Base-by-base conservation (phyloP, 2,888 invertebrate species). In the Ommatoiulus sabulosus region DNA sequence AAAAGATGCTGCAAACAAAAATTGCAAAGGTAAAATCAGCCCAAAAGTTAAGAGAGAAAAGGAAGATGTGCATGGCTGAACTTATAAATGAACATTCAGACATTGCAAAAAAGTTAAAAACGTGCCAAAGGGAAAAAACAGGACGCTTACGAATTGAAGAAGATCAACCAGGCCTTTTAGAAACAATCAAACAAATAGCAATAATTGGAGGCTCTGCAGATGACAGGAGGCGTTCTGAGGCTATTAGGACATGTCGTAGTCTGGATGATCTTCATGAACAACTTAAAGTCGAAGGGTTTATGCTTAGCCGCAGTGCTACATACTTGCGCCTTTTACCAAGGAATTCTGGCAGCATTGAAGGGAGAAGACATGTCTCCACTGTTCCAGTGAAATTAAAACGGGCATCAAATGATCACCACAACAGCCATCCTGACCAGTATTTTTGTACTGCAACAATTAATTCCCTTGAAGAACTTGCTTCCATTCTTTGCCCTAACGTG, bases 361-460 rank as follows among this genome's bases (percentile, higher is more conserved):
- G 63, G n/a, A 63, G 63, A 63, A 63, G 20, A 63, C 63, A 63
- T 63, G 63, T 63, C 63, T 5, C 63, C 63, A 63, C 63, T 20
- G 63, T 63, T 63, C 63, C 20, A 63, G 63, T 63, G n/a, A 63
- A 63, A 63, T 63, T 63, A 63, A 63, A 63, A 63, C 63, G 63
- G 63, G 63, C 63, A n/a, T n/a, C 63, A n/a, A 63, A 63, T 63
- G 63, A 63, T 63, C 63, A 63, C n/a, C 63, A 63, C n/a, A 63
- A 63, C n/a, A 20, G 63, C 63, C 63, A 63, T 89, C 86, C 88
- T 10, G 91, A 92, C 90, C 89, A 89, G 24, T 88, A 90, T 10
- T 92, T 92, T 90, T 90, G 90, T 72, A 86, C 89, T 35, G 89
- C 91, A 17, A 90, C 91, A 15, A 91, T 91, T 63, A 85, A 89